These are phyloP conservation scores for Rhynchonycteris naso DNA, from an alignment of 2,797 vertebrate species.

Conservation along the genomic window DNA sequence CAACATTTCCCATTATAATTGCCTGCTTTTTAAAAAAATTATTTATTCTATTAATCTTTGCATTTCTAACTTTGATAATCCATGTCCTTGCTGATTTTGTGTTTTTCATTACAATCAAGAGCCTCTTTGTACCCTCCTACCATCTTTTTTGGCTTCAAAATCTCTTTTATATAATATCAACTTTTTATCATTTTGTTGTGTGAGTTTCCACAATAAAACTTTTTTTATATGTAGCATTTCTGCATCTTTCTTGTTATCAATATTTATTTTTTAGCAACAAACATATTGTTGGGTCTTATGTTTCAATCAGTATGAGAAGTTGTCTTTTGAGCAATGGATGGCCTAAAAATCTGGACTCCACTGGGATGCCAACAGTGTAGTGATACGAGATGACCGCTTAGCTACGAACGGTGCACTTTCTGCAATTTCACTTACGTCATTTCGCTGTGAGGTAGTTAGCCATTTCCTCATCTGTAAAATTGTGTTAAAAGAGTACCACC, in stretches of 20 bases:
- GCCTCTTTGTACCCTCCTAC: background rate
- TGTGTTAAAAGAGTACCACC: background rate
- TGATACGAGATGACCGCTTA: background rate
- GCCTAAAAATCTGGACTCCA: background rate
- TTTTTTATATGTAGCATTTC: slow-evolving; percentile 15
- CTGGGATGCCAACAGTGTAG: background rate
- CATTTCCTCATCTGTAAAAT: background rate
- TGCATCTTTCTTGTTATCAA: background rate
- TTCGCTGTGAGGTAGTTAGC: background rate
- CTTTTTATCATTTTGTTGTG: background rate
- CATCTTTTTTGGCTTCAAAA: background rate
- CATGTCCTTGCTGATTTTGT: background rate
- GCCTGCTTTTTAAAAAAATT: background rate
- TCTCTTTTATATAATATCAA: background rate
- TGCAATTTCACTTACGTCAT: background rate
- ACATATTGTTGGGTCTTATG: background rate
- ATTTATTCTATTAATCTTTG: background rate
- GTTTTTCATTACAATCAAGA: background rate
- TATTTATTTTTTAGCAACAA: background rate
- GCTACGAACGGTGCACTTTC: background rate
- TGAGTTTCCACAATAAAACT: background rate
- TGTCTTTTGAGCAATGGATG: background rate
- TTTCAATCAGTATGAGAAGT: background rate
- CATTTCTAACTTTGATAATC: slow-evolving; percentile 2
- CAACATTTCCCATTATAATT: background rate